A percentile compares a stretch with the other conserved stretches of the same genome.
Evolutionary conservation across 2,888 invertebrate genomes (phyloP).

Genomic region (Cerceris ruficornis): DNA sequence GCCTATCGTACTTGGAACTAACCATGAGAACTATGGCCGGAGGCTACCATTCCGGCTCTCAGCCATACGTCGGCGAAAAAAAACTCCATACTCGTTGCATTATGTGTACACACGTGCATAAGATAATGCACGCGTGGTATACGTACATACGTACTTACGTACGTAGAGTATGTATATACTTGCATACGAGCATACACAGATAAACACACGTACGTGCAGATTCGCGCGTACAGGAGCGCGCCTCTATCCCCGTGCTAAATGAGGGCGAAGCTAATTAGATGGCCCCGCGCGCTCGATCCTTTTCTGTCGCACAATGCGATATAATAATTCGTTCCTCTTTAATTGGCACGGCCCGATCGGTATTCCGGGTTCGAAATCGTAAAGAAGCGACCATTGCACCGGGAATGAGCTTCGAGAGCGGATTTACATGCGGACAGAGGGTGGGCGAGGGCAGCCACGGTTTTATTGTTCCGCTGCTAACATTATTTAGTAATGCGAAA

Average conservation of each 20-base stretch:
- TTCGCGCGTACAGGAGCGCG: constrained; percentile 42
- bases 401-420: constrained; percentile 4
- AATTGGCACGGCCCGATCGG: constrained; percentile 54
- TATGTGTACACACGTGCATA: constrained; percentile 25
- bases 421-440: constrained; percentile 18
- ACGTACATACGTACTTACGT: constrained; percentile 4
- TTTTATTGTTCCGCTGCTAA: constrained; percentile 29
- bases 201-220: constrained; percentile 29
- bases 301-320: constrained; percentile 61
- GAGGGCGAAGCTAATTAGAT: constrained; percentile 59
- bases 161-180: not conserved
- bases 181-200: too few species aligned
- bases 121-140: constrained; percentile 6
- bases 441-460: not conserved
- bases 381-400: constrained; percentile 30
- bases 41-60: constrained; percentile 25
- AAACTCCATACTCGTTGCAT: constrained; percentile 16
- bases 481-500: constrained; percentile 31
- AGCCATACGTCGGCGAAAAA: constrained; percentile 27
- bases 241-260: constrained; percentile 50
- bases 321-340: constrained; percentile 61
- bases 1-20: constrained; percentile 27
- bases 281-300: constrained; percentile 48
- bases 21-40: constrained; percentile 48
- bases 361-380: constrained; percentile 42